Evolutionary conservation across 2,113 vertebrate species (phyloP), one percentile per base, ranked within the genome.

Genomic region (Burhinus bistriatus): DNA sequence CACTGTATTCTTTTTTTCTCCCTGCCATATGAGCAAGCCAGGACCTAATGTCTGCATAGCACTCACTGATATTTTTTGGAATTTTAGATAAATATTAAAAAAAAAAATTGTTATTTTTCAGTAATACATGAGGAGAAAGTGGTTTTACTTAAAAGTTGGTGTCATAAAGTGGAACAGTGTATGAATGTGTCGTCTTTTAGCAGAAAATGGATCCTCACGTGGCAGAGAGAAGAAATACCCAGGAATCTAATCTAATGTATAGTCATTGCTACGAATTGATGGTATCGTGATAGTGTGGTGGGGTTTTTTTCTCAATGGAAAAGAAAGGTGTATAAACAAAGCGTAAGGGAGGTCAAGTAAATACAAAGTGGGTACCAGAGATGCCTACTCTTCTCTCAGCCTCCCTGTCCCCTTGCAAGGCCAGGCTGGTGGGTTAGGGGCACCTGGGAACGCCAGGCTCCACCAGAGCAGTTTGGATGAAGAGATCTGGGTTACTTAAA

Each of bases 401-500:
- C 1, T 0, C 9, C 21, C 25, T 23, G 7, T 42, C 8, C 25
- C 15, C 0, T 0, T 23, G 22, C 2, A 2, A 69, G 42, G 34
- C 15, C 20, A 71, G 26, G 17, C 12, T 75, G 36, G 18, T 52
- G 49, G 15, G 3, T 57, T 40, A 59, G 42, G 29, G 17, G 8
- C n/a, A 55, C 11, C 30, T 57, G 49, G 30, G 12, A 18, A 29
- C 0, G 2, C 2, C n/a, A 8, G 10, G 17, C 3, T 71, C 9
- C 26, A 22, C 21, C 11, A 34, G 17, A 77, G 54, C 5, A 64
- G 22, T 80, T 68, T 80, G 38, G 58, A 59, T 18, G 4, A 83
- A 54, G 15, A 70, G 2, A 1, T 52, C 17, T 14, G 12, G 1
- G 5, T 68, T 92, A 36, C 38, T 9, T 79, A 49, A 52, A 80